phyloP scores from a whole-genome alignment of 2,113 vertebrate genomes.

The Anarrhichthys ocellatus region DNA sequence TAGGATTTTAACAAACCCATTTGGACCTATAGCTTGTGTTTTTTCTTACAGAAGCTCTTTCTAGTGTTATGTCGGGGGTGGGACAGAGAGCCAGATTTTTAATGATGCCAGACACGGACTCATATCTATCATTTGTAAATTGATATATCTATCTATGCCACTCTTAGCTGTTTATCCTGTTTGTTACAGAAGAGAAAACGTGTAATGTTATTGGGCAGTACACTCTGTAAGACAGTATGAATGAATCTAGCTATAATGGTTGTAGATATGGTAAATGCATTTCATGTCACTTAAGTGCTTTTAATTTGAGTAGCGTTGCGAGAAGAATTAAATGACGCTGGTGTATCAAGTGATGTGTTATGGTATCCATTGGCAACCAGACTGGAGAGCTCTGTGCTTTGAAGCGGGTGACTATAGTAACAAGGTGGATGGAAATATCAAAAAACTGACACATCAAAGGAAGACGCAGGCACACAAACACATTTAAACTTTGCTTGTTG shows the following conservation, averaged over 20 bases:
- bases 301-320: constrained; percentile 16
- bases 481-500: constrained; percentile 5
- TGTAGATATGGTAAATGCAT: constrained; percentile 1
- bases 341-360: constrained; percentile 34
- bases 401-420: constrained; percentile 61
- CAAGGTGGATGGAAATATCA: constrained; percentile 37
- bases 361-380: constrained; percentile 62
- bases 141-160: neutral
- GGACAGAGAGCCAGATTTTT: neutral
- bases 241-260: constrained; percentile 10
- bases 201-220: neutral
- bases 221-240: neutral
- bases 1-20: constrained; percentile 42
- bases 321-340: constrained; percentile 41
- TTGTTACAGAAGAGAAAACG: neutral
- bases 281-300: constrained; percentile 21
- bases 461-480: constrained; percentile 1
- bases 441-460: constrained; percentile 50
- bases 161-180: neutral
- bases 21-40: constrained; percentile 43
- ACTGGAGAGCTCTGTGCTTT: constrained; percentile 35
- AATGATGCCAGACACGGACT: neutral
- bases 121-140: neutral
- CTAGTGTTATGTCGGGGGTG: constrained; percentile 1
- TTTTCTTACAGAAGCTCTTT: constrained; percentile 20